Conservation (phyloP, 1,140 invertebrate genomes). For the Dendrolimus kikuchii region DNA sequence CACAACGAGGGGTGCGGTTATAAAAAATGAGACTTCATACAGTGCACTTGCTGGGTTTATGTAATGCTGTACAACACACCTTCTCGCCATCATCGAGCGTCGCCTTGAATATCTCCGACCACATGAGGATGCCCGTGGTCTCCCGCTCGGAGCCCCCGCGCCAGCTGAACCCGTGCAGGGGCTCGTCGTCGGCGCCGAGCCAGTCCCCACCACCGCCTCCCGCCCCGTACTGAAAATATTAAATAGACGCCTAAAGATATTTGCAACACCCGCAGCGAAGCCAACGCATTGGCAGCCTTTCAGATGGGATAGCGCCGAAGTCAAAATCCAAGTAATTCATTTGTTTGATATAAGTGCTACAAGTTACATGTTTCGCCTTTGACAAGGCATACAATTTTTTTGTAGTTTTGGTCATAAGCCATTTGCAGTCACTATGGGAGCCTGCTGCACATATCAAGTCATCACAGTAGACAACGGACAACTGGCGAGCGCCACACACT, state of each 20-base stretch:
- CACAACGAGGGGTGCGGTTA: too few relatives aligned
- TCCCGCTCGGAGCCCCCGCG: slow-evolving; percentile 94
- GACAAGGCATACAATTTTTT: too few relatives aligned
- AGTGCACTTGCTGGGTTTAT: neutral
- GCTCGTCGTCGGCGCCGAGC: slow-evolving; percentile 80
- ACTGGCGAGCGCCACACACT: too few relatives aligned
- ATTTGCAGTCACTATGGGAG: too few relatives aligned
- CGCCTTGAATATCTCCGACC: slow-evolving; percentile 94
- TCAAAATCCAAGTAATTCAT: neutral
- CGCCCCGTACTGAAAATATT: slow-evolving; percentile 60
- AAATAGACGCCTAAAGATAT: neutral
- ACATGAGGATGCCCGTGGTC: slow-evolving; percentile 97
- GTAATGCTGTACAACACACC: slow-evolving; percentile 55
- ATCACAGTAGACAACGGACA: too few relatives aligned
- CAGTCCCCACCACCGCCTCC: slow-evolving; percentile 40
- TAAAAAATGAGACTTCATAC: too few relatives aligned
- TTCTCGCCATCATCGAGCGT: slow-evolving; percentile 84
- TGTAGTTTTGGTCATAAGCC: too few relatives aligned
- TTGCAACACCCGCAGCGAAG: neutral
- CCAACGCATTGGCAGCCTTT: too few relatives aligned
- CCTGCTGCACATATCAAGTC: too few relatives aligned
- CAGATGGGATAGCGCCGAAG: too few relatives aligned
- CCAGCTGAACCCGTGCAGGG: slow-evolving; percentile 91
- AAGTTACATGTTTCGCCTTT: neutral
- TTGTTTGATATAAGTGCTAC: neutral